A percentile compares a stretch with the other conserved stretches of the same genome.
phyloP scores from a whole-genome alignment of 2,113 vertebrate genomes.

The Calyptomena viridis region DNA sequence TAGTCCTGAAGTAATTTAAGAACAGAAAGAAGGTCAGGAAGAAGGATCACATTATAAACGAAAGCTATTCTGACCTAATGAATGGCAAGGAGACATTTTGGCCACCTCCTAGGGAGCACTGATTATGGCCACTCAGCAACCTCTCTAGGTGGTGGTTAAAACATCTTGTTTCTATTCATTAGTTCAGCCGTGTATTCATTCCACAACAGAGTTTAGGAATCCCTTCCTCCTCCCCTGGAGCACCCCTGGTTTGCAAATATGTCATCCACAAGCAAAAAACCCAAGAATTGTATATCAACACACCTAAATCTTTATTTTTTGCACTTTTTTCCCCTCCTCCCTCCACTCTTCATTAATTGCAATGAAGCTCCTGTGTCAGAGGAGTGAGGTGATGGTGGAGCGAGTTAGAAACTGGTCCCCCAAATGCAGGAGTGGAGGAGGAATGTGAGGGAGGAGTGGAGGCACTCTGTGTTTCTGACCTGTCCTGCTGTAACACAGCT shows the following conservation, averaged over 20 bases:
- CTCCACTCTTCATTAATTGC: not conserved
- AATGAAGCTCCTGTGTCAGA: not conserved
- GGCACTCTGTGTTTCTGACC: rapidly evolving
- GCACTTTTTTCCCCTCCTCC: rapidly evolving
- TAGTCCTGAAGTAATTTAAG: constrained; percentile 57
- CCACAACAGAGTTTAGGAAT: constrained; percentile 1
- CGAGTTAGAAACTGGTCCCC: not conserved
- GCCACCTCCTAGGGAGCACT: constrained; percentile 67
- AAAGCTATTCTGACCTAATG: constrained; percentile 64
- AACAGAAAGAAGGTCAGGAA: constrained; percentile 60
- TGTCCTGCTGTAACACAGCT: rapidly evolving
- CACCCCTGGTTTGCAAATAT: constrained; percentile 27
- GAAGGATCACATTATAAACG: constrained; percentile 58
- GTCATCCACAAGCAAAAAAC: not conserved
- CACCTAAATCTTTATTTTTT: not conserved
- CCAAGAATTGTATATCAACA: not conserved
- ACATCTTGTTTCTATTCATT: constrained; percentile 70
- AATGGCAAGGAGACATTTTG: constrained; percentile 71
- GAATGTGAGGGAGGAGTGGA: not conserved
- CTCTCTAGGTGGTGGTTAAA: constrained; percentile 56
- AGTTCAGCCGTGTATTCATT: constrained; percentile 55
- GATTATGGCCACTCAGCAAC: constrained; percentile 58
- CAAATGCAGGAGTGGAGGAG: not conserved
- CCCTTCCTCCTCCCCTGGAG: constrained; percentile 2
- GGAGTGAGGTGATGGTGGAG: not conserved